Conservation (phyloP, 2,797 vertebrate species). For the Peromyscus nudipes region DNA sequence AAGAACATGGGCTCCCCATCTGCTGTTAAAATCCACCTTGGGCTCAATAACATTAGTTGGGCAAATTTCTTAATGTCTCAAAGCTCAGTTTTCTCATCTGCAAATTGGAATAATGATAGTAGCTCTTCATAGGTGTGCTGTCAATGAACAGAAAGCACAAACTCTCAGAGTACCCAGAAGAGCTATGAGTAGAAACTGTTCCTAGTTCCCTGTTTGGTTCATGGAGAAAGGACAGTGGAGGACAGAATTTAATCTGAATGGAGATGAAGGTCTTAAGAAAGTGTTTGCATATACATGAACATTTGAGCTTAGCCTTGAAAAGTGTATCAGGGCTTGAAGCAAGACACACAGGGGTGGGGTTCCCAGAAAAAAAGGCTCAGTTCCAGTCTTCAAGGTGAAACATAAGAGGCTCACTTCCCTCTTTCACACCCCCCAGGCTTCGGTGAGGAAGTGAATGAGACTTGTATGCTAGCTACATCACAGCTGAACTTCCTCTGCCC, state of each 20-base stretch:
- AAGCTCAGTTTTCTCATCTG: conserved; percentile 58
- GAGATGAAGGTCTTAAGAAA: conserved; percentile 15
- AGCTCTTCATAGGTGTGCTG: background rate
- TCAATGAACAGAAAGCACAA: background rate
- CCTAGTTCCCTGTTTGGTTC: background rate
- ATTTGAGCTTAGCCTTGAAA: conserved; percentile 10
- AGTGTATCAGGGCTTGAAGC: background rate
- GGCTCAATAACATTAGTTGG: background rate
- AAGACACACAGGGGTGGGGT: background rate
- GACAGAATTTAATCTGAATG: conserved; percentile 1
- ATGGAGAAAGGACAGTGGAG: background rate
- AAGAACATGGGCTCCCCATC: background rate
- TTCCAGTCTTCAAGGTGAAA: background rate
- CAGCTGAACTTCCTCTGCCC: background rate
- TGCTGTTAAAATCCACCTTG: background rate
- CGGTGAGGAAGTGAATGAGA: background rate
- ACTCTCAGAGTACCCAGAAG: background rate
- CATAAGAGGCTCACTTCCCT: background rate
- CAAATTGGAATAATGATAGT: conserved; percentile 25
- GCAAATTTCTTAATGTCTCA: conserved; percentile 43
- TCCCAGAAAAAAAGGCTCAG: conserved; percentile 7
- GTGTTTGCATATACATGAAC: conserved; percentile 14
- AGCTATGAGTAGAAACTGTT: background rate
- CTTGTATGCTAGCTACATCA: background rate
- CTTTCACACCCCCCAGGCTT: background rate